phyloP scores from a whole-genome alignment of 2,797 vertebrate species.

The Acanthiza pusilla region DNA sequence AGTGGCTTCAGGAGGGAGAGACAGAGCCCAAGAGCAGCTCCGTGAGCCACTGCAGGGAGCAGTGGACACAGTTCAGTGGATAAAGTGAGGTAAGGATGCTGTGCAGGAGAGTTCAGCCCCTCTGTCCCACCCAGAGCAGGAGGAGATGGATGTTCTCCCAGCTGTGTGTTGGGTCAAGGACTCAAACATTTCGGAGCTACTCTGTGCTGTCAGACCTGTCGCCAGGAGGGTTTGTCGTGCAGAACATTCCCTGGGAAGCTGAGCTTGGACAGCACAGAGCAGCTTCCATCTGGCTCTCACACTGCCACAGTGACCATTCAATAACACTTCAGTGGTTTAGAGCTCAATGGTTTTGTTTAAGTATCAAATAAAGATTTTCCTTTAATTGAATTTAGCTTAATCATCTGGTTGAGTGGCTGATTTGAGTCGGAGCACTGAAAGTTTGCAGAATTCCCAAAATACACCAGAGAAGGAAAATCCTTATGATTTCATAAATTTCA shows the following conservation, averaged over 20 bases:
- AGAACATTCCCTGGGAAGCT: not conserved
- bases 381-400: not conserved
- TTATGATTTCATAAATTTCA: not conserved
- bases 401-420: not conserved
- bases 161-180: not conserved
- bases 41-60: not conserved
- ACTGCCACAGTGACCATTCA: not conserved
- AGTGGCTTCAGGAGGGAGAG: not conserved
- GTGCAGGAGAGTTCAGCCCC: rapidly evolving
- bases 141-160: not conserved
- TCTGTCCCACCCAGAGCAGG: not conserved
- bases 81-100: not conserved
- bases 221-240: not conserved
- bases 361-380: not conserved
- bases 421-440: not conserved
- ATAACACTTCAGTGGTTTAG: not conserved
- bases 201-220: not conserved
- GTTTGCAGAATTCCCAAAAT: not conserved
- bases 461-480: not conserved
- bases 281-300: not conserved
- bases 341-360: not conserved
- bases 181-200: not conserved
- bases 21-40: not conserved
- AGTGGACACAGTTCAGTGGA: not conserved
- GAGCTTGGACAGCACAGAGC: not conserved